Evolutionary conservation across 2,888 invertebrate genomes (phyloP).

Genomic region (Euplexia lucipara): DNA sequence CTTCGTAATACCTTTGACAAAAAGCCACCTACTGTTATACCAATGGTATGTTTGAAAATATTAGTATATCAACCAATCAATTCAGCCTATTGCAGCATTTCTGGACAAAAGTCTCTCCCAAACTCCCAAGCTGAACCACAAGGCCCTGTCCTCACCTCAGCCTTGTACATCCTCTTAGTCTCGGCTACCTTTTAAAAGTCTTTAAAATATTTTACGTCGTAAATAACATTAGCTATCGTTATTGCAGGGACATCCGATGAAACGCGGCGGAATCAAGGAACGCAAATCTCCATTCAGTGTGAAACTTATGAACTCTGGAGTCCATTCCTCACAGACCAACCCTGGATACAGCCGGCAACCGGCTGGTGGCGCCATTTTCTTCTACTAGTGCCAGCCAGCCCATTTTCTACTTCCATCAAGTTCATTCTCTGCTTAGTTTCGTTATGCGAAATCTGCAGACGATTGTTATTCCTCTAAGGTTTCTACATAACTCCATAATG

Average conservation of each 20-base stretch:
- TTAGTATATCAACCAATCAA: no score
- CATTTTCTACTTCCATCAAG: not conserved
- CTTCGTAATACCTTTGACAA: slow-evolving; percentile 92
- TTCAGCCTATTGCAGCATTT: no score
- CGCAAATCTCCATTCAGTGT: slow-evolving; percentile 93
- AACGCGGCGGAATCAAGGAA: slow-evolving; percentile 92
- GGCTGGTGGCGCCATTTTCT: slow-evolving; percentile 94
- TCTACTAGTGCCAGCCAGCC: slow-evolving; percentile 92
- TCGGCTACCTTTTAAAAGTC: not conserved
- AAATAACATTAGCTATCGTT: not conserved
- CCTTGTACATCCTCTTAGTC: no score
- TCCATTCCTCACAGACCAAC: slow-evolving; percentile 95
- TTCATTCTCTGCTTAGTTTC: not conserved
- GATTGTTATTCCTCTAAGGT: not conserved
- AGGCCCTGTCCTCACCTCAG: no score
- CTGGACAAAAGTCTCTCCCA: no score
- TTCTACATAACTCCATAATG: no score
- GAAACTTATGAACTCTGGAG: slow-evolving; percentile 95
- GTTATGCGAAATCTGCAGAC: slow-evolving; percentile 1
- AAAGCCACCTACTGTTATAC: slow-evolving; percentile 82
- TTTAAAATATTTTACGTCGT: not conserved
- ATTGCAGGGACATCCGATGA: slow-evolving; percentile 90
- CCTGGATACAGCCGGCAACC: slow-evolving; percentile 95
- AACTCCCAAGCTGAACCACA: no score
- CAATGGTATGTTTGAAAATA: slow-evolving; percentile 77